Evolutionary conservation across 2,888 invertebrate genomes (phyloP).

Genomic region (Aphrophora alni): DNA sequence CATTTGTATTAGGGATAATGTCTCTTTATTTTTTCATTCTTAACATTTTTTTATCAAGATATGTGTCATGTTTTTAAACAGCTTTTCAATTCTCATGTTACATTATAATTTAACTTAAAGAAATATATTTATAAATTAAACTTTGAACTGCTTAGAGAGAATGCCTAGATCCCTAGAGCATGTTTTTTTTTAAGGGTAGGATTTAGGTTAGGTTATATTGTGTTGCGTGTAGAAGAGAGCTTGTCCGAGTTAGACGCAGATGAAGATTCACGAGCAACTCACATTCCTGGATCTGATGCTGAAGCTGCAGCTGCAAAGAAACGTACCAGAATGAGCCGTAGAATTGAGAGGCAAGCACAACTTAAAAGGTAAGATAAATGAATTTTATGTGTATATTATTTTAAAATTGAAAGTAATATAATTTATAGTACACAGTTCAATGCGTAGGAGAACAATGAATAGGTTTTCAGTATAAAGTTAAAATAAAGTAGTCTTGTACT

Average conservation of each 20-base stretch:
- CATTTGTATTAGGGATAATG: too few relatives aligned
- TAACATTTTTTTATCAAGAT: too few relatives aligned
- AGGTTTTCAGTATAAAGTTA: too few relatives aligned
- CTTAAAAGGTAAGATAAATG: slow-evolving; percentile 65
- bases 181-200: slow-evolving; percentile 25
- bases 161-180: background rate
- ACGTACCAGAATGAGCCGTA: slow-evolving; percentile 52
- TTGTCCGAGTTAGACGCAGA: slow-evolving; percentile 50
- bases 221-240: slow-evolving; percentile 52
- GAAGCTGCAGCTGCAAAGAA: slow-evolving; percentile 46
- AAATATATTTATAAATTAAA: background rate
- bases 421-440: too few relatives aligned
- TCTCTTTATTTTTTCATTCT: too few relatives aligned
- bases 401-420: background rate
- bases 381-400: background rate
- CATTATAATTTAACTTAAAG: too few relatives aligned
- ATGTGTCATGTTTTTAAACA: too few relatives aligned
- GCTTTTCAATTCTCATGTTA: too few relatives aligned
- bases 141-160: background rate
- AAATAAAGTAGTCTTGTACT: too few relatives aligned
- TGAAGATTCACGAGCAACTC: slow-evolving; percentile 47
- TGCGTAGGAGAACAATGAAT: too few relatives aligned
- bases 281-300: slow-evolving; percentile 28
- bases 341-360: slow-evolving; percentile 68
- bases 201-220: slow-evolving; percentile 38